Conservation (phyloP, 2,888 invertebrate genomes). For the Drosophila villosipedis region DNA sequence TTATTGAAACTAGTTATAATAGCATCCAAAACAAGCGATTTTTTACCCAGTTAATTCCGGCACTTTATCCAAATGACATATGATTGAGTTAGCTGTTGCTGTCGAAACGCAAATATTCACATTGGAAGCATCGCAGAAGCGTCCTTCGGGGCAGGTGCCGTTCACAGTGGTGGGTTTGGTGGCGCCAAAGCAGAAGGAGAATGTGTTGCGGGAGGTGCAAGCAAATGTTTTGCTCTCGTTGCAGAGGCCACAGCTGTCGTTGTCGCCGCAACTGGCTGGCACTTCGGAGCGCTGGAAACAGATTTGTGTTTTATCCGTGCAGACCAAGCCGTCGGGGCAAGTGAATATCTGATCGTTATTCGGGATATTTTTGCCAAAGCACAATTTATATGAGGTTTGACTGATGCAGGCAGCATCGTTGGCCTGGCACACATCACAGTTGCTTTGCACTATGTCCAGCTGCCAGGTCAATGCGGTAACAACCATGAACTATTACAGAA, state of each 20-base stretch:
- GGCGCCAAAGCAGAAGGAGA: conserved; percentile 82
- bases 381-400: conserved; percentile 76
- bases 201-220: conserved; percentile 78
- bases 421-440: conserved; percentile 76
- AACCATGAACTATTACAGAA: conserved; percentile 17
- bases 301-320: conserved; percentile 75
- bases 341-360: conserved; percentile 68
- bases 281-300: conserved; percentile 80
- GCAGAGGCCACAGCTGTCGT: conserved; percentile 77
- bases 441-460: conserved; percentile 27
- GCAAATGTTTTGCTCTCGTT: conserved; percentile 77
- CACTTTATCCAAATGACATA: conserved; percentile 48
- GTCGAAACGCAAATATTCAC: conserved; percentile 69
- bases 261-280: conserved; percentile 81
- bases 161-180: conserved; percentile 58
- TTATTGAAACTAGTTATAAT: background rate
- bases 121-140: conserved; percentile 76
- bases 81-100: conserved; percentile 51
- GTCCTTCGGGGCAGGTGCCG: conserved; percentile 76
- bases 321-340: conserved; percentile 79
- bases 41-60: background rate
- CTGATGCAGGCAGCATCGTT: conserved; percentile 82
- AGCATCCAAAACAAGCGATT: background rate
- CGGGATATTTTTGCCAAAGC: conserved; percentile 73
- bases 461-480: conserved; percentile 24